phyloP scores from a whole-genome alignment of 2,113 vertebrate species.

The Elgaria multicarinata region DNA sequence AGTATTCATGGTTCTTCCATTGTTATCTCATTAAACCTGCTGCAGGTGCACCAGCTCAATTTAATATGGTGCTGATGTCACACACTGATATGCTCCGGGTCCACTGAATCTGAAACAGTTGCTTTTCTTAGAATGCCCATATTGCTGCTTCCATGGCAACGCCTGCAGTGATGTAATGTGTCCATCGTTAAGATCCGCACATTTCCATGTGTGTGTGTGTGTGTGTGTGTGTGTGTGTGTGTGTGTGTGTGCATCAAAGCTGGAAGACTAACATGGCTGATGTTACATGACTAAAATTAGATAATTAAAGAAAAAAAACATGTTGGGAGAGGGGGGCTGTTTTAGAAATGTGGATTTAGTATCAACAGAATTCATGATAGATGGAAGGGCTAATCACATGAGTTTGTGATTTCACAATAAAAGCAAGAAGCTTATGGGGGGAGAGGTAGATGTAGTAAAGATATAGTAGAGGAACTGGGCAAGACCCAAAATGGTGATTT shows the following conservation, averaged over 20 bases:
- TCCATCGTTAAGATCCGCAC: not conserved
- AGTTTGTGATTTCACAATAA: not conserved
- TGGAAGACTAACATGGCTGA: not conserved
- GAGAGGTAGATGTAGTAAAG: not conserved
- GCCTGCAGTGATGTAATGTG: not conserved
- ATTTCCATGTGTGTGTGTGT: not conserved
- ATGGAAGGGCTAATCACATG: not conserved
- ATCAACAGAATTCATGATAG: not conserved
- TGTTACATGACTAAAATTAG: not conserved
- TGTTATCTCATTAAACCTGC: not conserved
- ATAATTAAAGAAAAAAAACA: not conserved
- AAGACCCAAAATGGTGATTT: not conserved
- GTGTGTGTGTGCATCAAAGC: not conserved
- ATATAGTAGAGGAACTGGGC: not conserved
- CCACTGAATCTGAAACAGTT: not conserved
- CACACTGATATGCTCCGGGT: not conserved
- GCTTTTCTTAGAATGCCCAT: not conserved
- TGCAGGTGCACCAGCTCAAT: conserved; percentile 4
- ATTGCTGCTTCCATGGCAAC: conserved; percentile 2
- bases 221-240: not conserved
- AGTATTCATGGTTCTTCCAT: not conserved
- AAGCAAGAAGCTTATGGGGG: not conserved
- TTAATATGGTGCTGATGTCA: not conserved
- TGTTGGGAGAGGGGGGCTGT: not conserved
- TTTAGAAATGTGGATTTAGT: not conserved